Evolutionary conservation across 2,888 invertebrate species (phyloP).

Genomic region (Andrena camellia): DNA sequence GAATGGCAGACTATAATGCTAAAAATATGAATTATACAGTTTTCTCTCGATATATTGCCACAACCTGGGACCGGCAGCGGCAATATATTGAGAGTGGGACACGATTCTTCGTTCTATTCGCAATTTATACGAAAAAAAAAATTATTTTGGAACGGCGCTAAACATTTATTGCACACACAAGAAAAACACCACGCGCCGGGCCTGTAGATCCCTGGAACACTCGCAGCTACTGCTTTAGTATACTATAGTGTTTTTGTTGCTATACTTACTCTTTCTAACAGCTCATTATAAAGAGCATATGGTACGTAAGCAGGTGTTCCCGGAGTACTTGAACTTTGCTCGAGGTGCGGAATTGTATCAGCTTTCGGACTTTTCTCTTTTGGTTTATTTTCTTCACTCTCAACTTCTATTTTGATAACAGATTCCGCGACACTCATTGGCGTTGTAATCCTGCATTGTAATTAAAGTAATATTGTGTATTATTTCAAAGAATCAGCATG

Average conservation of each 20-base stretch:
- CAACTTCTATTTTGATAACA: constrained; percentile 70
- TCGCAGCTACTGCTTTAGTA: not conserved
- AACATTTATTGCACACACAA: too few relatives aligned
- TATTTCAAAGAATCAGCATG: not conserved
- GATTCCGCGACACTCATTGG: constrained; percentile 69
- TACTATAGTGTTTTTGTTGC: constrained; percentile 12
- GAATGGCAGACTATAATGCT: too few relatives aligned
- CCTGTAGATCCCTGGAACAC: too few relatives aligned
- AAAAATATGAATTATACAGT: too few relatives aligned
- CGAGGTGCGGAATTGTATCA: constrained; percentile 64
- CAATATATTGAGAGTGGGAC: too few relatives aligned
- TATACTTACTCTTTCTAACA: constrained; percentile 81
- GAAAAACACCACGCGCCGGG: too few relatives aligned
- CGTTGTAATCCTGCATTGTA: constrained; percentile 59
- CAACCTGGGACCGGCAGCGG: too few relatives aligned
- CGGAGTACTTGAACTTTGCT: constrained; percentile 60
- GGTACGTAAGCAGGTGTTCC: constrained; percentile 81
- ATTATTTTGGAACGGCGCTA: too few relatives aligned
- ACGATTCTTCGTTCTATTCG: too few relatives aligned
- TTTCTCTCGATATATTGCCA: too few relatives aligned
- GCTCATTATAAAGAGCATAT: constrained; percentile 81
- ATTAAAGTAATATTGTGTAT: constrained; percentile 7
- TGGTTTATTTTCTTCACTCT: constrained; percentile 73
- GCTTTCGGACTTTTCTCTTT: constrained; percentile 76
- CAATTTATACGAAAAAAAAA: not conserved